Evolutionary conservation across 2,797 vertebrate genomes (phyloP).

Genomic region (Jordanella pulchra): DNA sequence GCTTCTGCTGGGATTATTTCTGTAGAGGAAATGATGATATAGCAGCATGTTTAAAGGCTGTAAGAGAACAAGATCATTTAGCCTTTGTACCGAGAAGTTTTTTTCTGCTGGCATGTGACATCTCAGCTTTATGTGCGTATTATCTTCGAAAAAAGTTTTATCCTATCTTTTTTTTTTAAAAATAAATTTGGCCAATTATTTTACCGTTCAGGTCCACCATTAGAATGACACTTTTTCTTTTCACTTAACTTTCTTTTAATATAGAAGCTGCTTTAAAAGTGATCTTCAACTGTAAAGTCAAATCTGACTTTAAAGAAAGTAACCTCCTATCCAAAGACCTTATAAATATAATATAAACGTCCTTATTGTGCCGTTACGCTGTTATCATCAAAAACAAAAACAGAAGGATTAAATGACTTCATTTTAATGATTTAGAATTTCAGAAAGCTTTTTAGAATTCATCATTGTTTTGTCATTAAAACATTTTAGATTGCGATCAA

Average conservation of each 20-base stretch:
- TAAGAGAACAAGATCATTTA: conserved; percentile 25
- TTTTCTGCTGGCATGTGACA: conserved; percentile 11
- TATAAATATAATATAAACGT: too few species aligned
- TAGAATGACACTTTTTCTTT: background rate
- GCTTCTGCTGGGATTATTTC: background rate
- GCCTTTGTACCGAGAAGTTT: background rate
- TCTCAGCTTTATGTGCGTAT: background rate
- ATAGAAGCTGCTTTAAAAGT: background rate
- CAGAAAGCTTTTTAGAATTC: background rate
- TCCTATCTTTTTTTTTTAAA: too few species aligned
- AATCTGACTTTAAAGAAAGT: background rate
- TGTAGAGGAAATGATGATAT: background rate
- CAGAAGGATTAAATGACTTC: background rate
- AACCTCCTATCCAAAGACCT: too few species aligned
- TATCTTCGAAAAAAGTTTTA: too few species aligned
- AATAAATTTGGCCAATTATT: too few species aligned
- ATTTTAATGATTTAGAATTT: background rate
- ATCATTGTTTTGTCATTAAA: background rate
- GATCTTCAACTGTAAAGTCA: background rate
- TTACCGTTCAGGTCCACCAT: too few species aligned
- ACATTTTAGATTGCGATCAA: background rate
- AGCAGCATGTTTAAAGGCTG: conserved; percentile 5
- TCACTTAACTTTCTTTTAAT: background rate
- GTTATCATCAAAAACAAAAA: background rate
- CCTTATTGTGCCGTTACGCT: background rate